Conservation (phyloP, 2,113 vertebrate genomes). For the Glareola pratincola region DNA sequence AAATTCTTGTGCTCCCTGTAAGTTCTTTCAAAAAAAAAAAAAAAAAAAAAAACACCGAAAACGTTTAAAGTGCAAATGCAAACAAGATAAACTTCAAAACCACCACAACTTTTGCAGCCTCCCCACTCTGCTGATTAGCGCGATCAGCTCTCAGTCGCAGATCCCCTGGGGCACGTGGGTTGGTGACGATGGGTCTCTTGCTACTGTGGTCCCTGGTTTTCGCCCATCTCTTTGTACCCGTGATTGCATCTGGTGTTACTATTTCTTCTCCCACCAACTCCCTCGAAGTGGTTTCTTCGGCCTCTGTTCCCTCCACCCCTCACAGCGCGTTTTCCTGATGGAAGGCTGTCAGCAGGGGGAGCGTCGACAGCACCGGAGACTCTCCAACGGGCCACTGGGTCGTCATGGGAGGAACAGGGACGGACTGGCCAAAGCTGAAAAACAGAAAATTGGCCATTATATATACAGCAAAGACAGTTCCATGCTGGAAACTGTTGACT, state of each 20-base stretch:
- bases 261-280: background rate
- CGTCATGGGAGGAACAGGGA: background rate
- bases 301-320: background rate
- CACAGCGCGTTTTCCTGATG: background rate
- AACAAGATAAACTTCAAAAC: background rate
- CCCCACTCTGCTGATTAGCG: background rate
- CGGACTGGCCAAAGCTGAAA: background rate
- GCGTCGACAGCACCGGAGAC: background rate
- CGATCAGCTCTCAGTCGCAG: background rate
- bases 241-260: background rate
- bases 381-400: background rate
- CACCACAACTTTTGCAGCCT: background rate
- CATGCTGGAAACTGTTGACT: background rate
- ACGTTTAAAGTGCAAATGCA: background rate
- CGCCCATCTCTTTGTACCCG: rapidly evolving
- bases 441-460: background rate
- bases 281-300: background rate
- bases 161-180: rapidly evolving
- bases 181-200: background rate
- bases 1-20: background rate
- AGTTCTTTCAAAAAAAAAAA: background rate
- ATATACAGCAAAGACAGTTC: background rate
- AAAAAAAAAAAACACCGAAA: background rate
- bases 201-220: background rate
- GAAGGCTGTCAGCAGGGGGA: background rate